Evolutionary conservation across 2,113 vertebrate species (phyloP), one percentile per base, ranked within the genome.

Genomic region (Paradisaea rubra): DNA sequence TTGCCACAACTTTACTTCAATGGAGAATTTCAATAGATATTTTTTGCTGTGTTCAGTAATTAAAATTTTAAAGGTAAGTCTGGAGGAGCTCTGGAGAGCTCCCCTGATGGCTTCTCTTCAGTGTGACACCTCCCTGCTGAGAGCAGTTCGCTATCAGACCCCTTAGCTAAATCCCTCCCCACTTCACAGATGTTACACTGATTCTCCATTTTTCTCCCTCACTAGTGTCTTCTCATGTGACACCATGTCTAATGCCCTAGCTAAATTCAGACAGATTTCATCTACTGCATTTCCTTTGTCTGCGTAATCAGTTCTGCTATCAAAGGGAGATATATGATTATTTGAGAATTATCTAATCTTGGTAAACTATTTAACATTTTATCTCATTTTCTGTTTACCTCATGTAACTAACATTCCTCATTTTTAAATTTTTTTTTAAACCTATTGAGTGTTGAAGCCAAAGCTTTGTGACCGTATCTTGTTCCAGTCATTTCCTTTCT

Each of bases 321-420:
- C 88, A 84, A 54, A 84, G 44, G 16, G 44, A 91, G 72, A 78
- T 84, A 84, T 70, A 56, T 86, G 47, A 84, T 91, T 86, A 84
- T 88, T 90, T 2, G 5, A 65, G 28, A 33, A 31, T 81, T 83
- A 90, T 83, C 80, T 78, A 83, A 23, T 72, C 80, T 81, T 78
- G 24, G 22, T 86, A 81, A 88, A 73, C 17, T 92, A 41, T 56
- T 83, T 86, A 94, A 31, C 56, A 93, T 95, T 96, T 96, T 81
- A 60, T 88, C 76, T 73, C 42, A 52, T 88, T 90, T 90, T 95
- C 63, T 73, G 17, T 93, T 88, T 95, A 53, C 65, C 47, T 74
- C 80, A 68, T 47, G 31, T 78, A 65, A n/a, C 35, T 59, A 70
- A 50, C 0, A 1, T 39, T 63, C 18, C 18, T 88, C 10, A 10